Evolutionary conservation across 2,113 vertebrate genomes (phyloP).

Genomic region (Podarcis cretensis): DNA sequence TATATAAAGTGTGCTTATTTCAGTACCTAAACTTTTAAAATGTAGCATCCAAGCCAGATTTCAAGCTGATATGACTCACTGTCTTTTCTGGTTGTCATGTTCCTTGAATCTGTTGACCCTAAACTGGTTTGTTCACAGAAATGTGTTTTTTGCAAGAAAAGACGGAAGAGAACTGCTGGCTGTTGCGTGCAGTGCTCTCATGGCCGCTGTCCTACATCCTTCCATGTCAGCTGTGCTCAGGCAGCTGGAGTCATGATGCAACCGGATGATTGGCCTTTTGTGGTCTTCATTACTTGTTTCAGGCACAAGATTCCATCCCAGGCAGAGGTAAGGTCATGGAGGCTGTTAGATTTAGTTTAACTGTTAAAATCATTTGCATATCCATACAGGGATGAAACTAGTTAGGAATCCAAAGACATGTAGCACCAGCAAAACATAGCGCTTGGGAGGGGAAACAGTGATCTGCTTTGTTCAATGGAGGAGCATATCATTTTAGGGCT

Average conservation of each 20-base stretch:
- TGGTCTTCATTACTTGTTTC: constrained; percentile 96
- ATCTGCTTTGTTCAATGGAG: neutral
- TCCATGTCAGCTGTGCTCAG: constrained; percentile 96
- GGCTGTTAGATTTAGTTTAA: neutral
- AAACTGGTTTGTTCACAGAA: constrained; percentile 78
- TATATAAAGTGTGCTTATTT: neutral
- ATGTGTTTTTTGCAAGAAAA: constrained; percentile 95
- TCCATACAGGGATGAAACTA: neutral
- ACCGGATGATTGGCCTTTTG: constrained; percentile 96
- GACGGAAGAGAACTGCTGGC: constrained; percentile 92
- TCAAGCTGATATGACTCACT: neutral
- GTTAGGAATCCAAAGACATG: neutral
- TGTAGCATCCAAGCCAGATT: neutral
- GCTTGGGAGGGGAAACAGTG: neutral
- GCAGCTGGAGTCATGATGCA: constrained; percentile 97
- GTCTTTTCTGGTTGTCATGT: neutral
- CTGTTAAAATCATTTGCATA: neutral
- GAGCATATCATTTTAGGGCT: neutral
- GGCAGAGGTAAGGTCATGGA: constrained; percentile 82
- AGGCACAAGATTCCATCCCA: constrained; percentile 91
- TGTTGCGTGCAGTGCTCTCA: constrained; percentile 98
- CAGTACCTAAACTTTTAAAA: neutral
- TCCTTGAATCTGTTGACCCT: neutral
- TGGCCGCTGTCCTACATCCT: constrained; percentile 95
- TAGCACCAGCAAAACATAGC: neutral